Evolutionary conservation across 2,113 vertebrate genomes (phyloP).

Genomic region (Cervus canadensis): DNA sequence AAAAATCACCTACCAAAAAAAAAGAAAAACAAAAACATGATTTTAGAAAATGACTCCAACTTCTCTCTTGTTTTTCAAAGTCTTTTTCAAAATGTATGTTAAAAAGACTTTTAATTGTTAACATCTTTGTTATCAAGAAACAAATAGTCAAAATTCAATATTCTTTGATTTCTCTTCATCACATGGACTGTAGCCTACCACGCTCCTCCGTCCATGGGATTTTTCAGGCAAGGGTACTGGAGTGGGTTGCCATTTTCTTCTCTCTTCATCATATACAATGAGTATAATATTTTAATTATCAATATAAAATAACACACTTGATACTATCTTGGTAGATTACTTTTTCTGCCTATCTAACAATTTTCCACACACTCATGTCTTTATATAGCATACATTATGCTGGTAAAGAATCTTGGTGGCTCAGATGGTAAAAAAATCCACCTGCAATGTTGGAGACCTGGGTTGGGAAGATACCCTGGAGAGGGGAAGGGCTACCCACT

Average conservation of each 20-base stretch:
- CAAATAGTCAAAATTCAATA: not conserved
- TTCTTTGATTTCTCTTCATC: not conserved
- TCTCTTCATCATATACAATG: not conserved
- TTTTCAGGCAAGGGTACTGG: not conserved
- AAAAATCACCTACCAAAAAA: too few relatives aligned
- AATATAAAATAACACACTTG: not conserved
- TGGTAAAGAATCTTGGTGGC: not conserved
- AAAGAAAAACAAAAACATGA: not conserved
- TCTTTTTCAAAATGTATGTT: not conserved
- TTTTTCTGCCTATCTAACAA: not conserved
- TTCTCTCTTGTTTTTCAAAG: not conserved
- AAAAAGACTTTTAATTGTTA: not conserved
- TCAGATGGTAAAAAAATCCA: not conserved
- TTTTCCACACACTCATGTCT: not conserved
- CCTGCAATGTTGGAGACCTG: not conserved
- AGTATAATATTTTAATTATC: not conserved
- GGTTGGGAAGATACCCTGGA: not conserved
- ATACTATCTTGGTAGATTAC: not conserved
- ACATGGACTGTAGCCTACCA: not conserved
- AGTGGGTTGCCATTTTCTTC: not conserved
- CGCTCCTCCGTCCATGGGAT: not conserved
- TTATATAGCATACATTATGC: not conserved
- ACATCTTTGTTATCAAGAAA: not conserved
- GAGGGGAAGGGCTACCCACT: not conserved
- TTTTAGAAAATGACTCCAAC: not conserved